Conservation (phyloP, 2,888 invertebrate species). For the Diarsia dahlii region DNA sequence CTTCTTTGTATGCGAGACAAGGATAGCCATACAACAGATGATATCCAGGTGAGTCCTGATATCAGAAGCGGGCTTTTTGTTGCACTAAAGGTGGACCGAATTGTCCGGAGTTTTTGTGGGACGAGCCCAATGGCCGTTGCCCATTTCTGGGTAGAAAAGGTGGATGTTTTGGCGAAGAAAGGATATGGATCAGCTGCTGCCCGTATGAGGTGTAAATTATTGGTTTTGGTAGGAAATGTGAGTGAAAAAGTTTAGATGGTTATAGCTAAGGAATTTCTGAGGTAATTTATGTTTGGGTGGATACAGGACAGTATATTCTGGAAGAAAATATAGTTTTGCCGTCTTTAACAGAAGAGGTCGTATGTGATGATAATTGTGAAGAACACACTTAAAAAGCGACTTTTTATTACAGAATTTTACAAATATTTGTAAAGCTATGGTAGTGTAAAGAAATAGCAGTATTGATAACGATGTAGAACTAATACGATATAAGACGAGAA, state of each 20-base stretch:
- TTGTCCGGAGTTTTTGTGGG: constrained; percentile 48
- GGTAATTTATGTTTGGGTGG: background rate
- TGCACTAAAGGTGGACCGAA: constrained; percentile 46
- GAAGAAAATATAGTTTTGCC: background rate
- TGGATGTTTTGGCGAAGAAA: constrained; percentile 14
- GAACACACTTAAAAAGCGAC: too few species aligned
- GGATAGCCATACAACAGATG: constrained; percentile 57
- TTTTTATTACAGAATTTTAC: background rate
- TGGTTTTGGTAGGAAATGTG: background rate
- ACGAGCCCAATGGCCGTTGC: background rate
- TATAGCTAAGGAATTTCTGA: background rate
- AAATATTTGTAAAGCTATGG: background rate
- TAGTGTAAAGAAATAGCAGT: background rate
- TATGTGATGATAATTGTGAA: too few species aligned
- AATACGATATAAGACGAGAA: background rate
- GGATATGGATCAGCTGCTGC: constrained; percentile 29
- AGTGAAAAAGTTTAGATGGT: background rate
- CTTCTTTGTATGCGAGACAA: constrained; percentile 19
- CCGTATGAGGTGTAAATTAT: constrained; percentile 23
- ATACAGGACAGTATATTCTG: background rate
- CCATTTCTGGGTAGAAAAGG: constrained; percentile 21
- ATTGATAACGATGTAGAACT: background rate
- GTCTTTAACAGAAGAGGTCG: background rate
- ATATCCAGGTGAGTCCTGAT: constrained; percentile 57
- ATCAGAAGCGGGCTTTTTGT: constrained; percentile 49